Percentiles rank a stretch among this genome's conserved stretches.
Evolutionary conservation across 1,140 invertebrate genomes (phyloP).

Genomic region (Zaprionus inermis): DNA sequence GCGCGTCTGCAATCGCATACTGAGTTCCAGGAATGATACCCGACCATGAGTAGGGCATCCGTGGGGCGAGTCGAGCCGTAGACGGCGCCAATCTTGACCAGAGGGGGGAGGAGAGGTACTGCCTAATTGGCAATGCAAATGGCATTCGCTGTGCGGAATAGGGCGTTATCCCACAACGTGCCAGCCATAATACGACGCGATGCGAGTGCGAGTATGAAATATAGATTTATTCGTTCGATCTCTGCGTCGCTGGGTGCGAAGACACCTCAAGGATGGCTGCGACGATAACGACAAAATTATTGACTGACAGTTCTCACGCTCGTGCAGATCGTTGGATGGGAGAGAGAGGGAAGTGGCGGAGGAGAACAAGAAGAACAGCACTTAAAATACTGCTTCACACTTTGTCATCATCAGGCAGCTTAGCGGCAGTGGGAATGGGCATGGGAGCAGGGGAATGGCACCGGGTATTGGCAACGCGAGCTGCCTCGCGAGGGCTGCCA

Average conservation of each 20-base stretch:
- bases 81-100: slow-evolving; percentile 41
- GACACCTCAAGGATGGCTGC: slow-evolving; percentile 76
- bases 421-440: slow-evolving; percentile 42
- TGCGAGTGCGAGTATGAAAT: slow-evolving; percentile 10
- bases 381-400: slow-evolving; percentile 77
- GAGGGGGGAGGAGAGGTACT: slow-evolving; percentile 2
- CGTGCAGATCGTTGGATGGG: slow-evolving; percentile 17
- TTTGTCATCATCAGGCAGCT: slow-evolving; percentile 78
- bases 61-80: not conserved
- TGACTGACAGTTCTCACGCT: slow-evolving; percentile 81
- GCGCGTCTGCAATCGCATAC: slow-evolving; percentile 24
- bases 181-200: slow-evolving; percentile 42
- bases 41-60: slow-evolving; percentile 31
- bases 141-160: slow-evolving; percentile 55
- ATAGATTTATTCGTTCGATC: slow-evolving; percentile 1
- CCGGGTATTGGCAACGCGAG: slow-evolving; percentile 14
- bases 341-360: slow-evolving; percentile 15
- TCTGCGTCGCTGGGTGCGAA: slow-evolving; percentile 20
- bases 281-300: slow-evolving; percentile 77
- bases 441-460: not conserved
- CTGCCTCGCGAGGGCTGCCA: not conserved
- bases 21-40: slow-evolving; percentile 35
- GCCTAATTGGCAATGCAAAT: slow-evolving; percentile 71
- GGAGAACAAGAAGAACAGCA: slow-evolving; percentile 48
- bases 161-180: slow-evolving; percentile 74